Percentiles rank a stretch among this genome's conserved stretches.
phyloP scores from a whole-genome alignment of 2,888 invertebrate genomes.

The Melinaea menophilus region DNA sequence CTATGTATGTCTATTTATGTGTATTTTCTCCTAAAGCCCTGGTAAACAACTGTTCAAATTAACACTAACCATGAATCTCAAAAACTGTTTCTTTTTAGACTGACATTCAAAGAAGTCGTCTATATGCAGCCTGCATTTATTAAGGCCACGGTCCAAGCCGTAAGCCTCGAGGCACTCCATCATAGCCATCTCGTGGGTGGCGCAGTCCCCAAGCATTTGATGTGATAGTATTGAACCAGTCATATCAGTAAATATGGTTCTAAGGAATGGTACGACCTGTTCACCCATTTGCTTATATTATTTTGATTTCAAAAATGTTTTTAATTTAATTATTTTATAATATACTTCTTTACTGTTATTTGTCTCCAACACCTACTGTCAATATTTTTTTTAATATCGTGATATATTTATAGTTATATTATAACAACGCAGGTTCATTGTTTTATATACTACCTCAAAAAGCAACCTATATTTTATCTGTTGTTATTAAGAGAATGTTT shows the following conservation, averaged over 20 bases:
- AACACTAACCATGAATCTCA: slow-evolving; percentile 71
- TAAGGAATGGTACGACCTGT: slow-evolving; percentile 76
- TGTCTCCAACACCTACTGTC: neutral
- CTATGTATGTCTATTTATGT: too few relatives aligned
- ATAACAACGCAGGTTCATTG: too few relatives aligned
- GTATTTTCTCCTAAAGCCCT: too few relatives aligned
- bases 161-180: slow-evolving; percentile 89
- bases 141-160: slow-evolving; percentile 78
- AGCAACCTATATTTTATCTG: too few relatives aligned
- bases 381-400: slow-evolving; percentile 51
- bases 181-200: slow-evolving; percentile 80
- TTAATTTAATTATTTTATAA: too few relatives aligned
- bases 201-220: slow-evolving; percentile 80
- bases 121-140: slow-evolving; percentile 78
- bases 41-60: neutral
- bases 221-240: slow-evolving; percentile 79
- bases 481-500: too few relatives aligned
- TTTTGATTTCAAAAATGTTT: too few relatives aligned
- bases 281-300: slow-evolving; percentile 31
- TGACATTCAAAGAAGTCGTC: slow-evolving; percentile 84
- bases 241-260: slow-evolving; percentile 83
- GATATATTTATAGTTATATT: too few relatives aligned
- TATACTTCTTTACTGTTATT: neutral
- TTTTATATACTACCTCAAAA: too few relatives aligned
- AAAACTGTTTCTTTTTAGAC: slow-evolving; percentile 72